Base-by-base conservation (phyloP, 1,140 invertebrate genomes). In the Cryptotermes secundus region DNA sequence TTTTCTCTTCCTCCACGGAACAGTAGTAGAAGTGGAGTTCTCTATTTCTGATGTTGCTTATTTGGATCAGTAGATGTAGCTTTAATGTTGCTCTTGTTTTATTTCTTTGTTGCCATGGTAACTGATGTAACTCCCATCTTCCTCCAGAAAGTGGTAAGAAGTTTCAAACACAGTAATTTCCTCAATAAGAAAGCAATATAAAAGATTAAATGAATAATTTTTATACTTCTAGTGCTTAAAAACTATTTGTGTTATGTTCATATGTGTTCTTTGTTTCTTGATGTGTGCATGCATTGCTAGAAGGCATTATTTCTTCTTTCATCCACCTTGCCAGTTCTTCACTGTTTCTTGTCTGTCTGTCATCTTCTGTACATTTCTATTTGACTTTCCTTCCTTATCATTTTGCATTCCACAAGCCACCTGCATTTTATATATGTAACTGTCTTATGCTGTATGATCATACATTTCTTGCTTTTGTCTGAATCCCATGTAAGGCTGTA, bases 111-210 rank as follows among this genome's bases (percentile, higher is more conserved):
- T 86, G 86, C 85, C 83, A 81, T 86, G 84, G 85, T 85, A 85
- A 83, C 84, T 83, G 84, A 85, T 84, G 85, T 85, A 85, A 86
- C 86, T 87, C 82, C 85, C 82, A 85, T 85, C 86, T 84, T 79
- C 86, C 84, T 86, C 86, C 87, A 87, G 87, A 87, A 87, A 86
- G 87, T 87, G 87, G 87, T 87, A 87, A 87, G 87, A 87, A 82
- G 80, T 82, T 85, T 42, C 34, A 83, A 83, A 79, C 49, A 82
- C n/a, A 36, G 80, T 34, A 49, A 80, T 85, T 85, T 82, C 59
- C 31, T 83, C 72, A 35, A 34, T 38, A 34, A 45, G 45, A 45
- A 83, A 79, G 45, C 34, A 85, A 59, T 83, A 36, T 38, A 80
- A 82, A 84, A 24, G 35, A 81, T 81, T 42, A 80, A 80, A 24